Percentiles rank a stretch among this genome's conserved stretches.
Conservation (phyloP, 1,140 invertebrate species). For the Contarinia nasturtii region DNA sequence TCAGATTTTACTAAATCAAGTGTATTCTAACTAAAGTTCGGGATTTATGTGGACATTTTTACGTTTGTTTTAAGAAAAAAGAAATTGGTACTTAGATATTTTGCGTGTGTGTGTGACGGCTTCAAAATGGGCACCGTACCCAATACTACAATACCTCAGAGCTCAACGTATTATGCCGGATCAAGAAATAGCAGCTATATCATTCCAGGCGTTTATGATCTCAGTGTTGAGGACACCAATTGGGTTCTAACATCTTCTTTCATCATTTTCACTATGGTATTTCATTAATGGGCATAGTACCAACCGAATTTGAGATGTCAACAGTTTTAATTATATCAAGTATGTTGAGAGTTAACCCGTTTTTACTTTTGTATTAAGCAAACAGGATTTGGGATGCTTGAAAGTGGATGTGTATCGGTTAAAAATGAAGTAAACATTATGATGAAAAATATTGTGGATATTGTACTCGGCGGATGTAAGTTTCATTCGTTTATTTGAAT, state of each 20-base stretch:
- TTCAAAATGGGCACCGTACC: neutral
- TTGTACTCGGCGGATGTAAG: conserved; percentile 72
- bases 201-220: conserved; percentile 25
- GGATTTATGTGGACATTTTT: too few relatives aligned
- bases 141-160: neutral
- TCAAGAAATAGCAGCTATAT: conserved; percentile 20
- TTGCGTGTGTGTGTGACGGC: too few relatives aligned
- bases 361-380: neutral
- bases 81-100: too few relatives aligned
- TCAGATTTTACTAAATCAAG: too few relatives aligned
- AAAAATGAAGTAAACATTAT: conserved; percentile 96
- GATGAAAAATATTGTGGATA: conserved; percentile 90
- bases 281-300: neutral
- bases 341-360: neutral
- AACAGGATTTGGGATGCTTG: conserved; percentile 74
- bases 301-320: neutral
- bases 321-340: neutral
- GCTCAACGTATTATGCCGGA: conserved; percentile 9
- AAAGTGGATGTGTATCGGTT: conserved; percentile 77
- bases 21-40: too few relatives aligned
- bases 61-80: too few relatives aligned
- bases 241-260: conserved; percentile 88
- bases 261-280: conserved; percentile 87
- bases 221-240: conserved; percentile 64
- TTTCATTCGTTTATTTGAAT: too few relatives aligned